Percentiles rank a stretch among this genome's conserved stretches.
Conservation (phyloP, 92 coral and sea anemone species). For the Muricea muricata region DNA sequence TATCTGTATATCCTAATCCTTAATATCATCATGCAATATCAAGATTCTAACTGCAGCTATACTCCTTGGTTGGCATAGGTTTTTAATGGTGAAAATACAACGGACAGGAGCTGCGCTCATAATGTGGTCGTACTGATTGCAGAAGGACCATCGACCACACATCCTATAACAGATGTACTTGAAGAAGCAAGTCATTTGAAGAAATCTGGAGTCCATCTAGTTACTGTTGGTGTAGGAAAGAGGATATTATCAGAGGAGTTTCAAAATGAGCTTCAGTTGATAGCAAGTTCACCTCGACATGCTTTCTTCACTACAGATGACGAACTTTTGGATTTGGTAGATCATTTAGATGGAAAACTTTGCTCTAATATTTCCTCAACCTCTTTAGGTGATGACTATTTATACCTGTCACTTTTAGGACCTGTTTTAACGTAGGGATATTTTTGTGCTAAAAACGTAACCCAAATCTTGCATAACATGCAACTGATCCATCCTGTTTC, state of each 20-base stretch:
- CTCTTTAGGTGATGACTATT: neutral
- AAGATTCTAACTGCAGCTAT: too few species aligned
- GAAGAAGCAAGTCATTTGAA: slow-evolving; percentile 12
- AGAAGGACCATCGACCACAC: slow-evolving; percentile 15
- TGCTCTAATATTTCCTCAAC: neutral
- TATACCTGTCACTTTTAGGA: too few species aligned
- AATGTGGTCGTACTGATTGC: slow-evolving; percentile 14
- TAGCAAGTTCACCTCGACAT: slow-evolving; percentile 13
- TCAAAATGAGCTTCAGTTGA: neutral
- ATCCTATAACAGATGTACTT: neutral
- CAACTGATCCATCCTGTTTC: neutral
- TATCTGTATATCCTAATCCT: neutral
- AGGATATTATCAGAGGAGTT: neutral
- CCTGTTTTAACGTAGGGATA: too few species aligned
- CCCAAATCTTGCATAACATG: too few species aligned
- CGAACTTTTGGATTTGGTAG: neutral
- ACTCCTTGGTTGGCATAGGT: too few species aligned
- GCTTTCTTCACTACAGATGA: neutral
- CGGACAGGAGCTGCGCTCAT: slow-evolving; percentile 7
- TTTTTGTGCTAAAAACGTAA: too few species aligned
- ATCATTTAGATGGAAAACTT: neutral
- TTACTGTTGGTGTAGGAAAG: slow-evolving; percentile 1
- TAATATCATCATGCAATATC: too few species aligned
- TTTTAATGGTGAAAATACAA: neutral
- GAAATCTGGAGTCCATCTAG: neutral